Base-by-base conservation (phyloP, 2,888 invertebrate genomes). In the Ophion slaviceki region DNA sequence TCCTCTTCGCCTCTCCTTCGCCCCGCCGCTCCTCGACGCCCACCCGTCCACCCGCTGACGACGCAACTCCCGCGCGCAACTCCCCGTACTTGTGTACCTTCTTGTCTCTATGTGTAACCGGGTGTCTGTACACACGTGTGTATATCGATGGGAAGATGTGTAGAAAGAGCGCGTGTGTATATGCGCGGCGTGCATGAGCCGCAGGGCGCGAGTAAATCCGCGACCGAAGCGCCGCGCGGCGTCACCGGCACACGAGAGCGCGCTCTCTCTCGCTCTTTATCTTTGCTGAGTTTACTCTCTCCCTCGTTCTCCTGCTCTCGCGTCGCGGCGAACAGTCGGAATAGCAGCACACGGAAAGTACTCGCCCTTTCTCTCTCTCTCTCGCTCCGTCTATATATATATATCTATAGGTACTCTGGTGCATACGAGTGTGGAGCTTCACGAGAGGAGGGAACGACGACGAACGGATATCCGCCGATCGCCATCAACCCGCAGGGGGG, bases 1-100 rank as follows among this genome's bases (percentile, higher is more conserved):
- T 82, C 94, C 89, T 89, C 89, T 89, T 88, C 87, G 93, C 91
- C 87, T 77, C 67, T 91, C 91, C 93, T 86, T 88, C 88, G 88
- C 90, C 89, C 88, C 90, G 77, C 87, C 88, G 80, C 82, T 87
- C 86, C 87, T 89, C 90, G 92, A 92, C 93, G 92, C 92, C 93
- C 91, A 76, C 90, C 88, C 87, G 87, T 53, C 70, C 82, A 72
- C 62, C 92, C 67, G 91, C 90, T 93, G 89, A 92, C 94, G 93
- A 94, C 94, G 93, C 94, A 94, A 81, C 74, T 81, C 80, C 68
- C 67, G 80, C 72, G 80, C 80, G 80, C 80, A 67, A 74, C 75
- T 67, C 47, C 47, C 47, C 24, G 80, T 72, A 64, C 53, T 47
- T n/a, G 62, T 64, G 32, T 47, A 64, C 64, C 64, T 64, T 36